Evolutionary conservation across 1,140 invertebrate species (phyloP).

Genomic region (Drosophila pectinifera): DNA sequence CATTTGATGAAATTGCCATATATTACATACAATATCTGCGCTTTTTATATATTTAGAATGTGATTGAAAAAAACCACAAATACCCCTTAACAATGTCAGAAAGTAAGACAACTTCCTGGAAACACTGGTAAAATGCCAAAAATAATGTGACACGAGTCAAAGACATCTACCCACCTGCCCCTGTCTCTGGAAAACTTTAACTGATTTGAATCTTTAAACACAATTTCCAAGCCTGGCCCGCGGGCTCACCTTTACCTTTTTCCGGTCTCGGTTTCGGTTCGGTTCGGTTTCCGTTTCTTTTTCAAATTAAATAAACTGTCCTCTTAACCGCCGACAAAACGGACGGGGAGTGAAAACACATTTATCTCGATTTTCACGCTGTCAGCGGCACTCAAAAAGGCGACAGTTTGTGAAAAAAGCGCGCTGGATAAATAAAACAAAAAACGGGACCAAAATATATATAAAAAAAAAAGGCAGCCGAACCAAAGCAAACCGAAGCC

Average conservation of each 20-base stretch:
- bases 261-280: not conserved
- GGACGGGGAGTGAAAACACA: conserved; percentile 60
- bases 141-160: not conserved
- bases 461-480: conserved; percentile 10
- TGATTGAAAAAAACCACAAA: too few relatives aligned
- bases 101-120: too few relatives aligned
- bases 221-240: conserved; percentile 23
- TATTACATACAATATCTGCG: too few relatives aligned
- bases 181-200: not conserved
- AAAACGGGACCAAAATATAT: conserved; percentile 19
- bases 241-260: conserved; percentile 29
- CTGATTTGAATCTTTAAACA: conserved; percentile 56
- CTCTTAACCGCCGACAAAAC: conserved; percentile 47
- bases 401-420: conserved; percentile 76
- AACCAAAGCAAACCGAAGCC: conserved; percentile 43
- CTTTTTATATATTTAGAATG: too few relatives aligned
- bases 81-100: too few relatives aligned
- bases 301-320: conserved; percentile 73
- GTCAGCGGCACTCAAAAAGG: conserved; percentile 80
- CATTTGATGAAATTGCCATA: conserved; percentile 1
- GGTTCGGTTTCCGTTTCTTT: conserved; percentile 33
- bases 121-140: not conserved
- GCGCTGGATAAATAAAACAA: conserved; percentile 37
- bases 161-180: too few relatives aligned
- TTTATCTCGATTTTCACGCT: conserved; percentile 83